Percentiles rank a stretch among this genome's conserved stretches.
Conservation (phyloP, 2,888 invertebrate species). For the Oscheius onirici region DNA sequence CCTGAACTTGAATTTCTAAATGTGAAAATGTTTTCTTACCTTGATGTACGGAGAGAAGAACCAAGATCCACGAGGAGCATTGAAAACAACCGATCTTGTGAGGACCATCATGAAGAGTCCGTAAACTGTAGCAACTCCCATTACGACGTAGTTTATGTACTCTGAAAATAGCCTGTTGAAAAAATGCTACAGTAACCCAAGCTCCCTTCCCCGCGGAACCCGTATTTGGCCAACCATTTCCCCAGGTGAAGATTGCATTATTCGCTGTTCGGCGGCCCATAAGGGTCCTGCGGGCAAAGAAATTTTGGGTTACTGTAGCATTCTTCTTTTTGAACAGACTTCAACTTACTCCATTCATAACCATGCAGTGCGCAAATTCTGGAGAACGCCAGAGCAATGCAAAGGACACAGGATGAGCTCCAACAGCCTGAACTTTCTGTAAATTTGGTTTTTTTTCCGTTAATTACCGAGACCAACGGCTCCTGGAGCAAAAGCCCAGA, state of each 20-base stretch:
- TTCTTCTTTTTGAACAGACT: too few relatives aligned
- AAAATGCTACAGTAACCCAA: too few relatives aligned
- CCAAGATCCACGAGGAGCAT: conserved; percentile 15
- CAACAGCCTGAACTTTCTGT: conserved; percentile 7
- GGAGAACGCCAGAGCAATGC: background rate
- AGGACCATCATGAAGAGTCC: conserved; percentile 18
- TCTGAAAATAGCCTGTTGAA: background rate
- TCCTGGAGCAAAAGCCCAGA: conserved; percentile 24
- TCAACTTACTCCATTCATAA: conserved; percentile 11
- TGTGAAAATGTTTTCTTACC: background rate
- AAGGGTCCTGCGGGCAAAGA: too few relatives aligned
- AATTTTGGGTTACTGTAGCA: too few relatives aligned
- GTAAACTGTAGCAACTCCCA: background rate
- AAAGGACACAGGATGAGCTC: conserved; percentile 14
- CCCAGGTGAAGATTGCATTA: too few relatives aligned
- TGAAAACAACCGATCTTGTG: conserved; percentile 6
- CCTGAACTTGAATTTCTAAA: background rate
- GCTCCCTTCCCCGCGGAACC: too few relatives aligned
- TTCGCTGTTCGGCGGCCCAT: too few relatives aligned
- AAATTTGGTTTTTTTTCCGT: too few relatives aligned
- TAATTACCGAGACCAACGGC: conserved; percentile 21
- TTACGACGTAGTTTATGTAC: background rate
- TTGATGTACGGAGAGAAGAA: conserved; percentile 14
- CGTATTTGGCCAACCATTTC: too few relatives aligned
- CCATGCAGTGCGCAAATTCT: conserved; percentile 1